phyloP scores from a whole-genome alignment of 2,113 vertebrate species.

The Apaloderma vittatum region DNA sequence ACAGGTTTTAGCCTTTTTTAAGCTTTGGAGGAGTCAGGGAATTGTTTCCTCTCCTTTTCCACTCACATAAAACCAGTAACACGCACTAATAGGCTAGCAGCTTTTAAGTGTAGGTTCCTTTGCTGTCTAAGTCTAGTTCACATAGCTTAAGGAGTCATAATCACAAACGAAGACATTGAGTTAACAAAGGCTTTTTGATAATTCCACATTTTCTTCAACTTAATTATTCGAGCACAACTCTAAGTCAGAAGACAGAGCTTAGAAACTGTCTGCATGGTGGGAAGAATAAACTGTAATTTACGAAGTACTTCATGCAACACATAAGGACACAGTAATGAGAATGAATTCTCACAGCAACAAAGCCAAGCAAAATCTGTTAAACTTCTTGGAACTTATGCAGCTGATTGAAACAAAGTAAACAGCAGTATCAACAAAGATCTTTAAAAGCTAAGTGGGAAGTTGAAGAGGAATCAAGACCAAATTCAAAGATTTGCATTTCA shows the following conservation, averaged over 20 bases:
- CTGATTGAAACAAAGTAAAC: background rate
- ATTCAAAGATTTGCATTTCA: background rate
- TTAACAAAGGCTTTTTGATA: background rate
- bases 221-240: background rate
- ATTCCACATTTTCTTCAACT: background rate
- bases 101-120: background rate
- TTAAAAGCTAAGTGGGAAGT: background rate
- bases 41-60: background rate
- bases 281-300: background rate
- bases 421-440: background rate
- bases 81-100: background rate
- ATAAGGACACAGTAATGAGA: background rate
- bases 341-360: background rate
- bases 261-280: background rate
- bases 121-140: background rate
- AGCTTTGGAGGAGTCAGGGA: background rate
- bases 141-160: background rate
- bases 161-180: background rate
- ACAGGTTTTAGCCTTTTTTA: background rate
- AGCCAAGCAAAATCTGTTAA: background rate
- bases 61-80: background rate
- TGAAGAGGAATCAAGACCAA: background rate
- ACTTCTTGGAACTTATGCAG: background rate
- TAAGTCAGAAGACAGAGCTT: background rate
- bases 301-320: background rate